Evolutionary conservation across 2,888 invertebrate genomes (phyloP).

Genomic region (Rotaria socialis): DNA sequence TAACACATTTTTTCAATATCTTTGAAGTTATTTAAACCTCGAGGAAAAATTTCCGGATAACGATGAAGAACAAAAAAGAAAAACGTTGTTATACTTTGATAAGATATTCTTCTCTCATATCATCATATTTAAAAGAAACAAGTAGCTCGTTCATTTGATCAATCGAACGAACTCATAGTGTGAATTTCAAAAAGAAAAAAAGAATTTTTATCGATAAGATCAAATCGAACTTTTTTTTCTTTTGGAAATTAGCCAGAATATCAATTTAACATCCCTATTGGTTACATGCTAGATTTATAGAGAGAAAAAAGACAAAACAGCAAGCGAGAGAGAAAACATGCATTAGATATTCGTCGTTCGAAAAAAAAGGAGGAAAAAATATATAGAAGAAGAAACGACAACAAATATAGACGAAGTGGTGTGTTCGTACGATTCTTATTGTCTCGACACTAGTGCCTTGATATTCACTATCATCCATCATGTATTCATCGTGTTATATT

Average conservation of each 20-base stretch:
- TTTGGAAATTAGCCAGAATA: conserved; percentile 13
- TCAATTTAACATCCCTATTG: conserved; percentile 15
- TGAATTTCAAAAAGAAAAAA: conserved; percentile 1
- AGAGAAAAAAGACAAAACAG: background rate
- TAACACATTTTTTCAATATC: background rate
- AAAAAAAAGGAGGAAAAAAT: conserved; percentile 3
- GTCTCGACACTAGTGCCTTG: conserved; percentile 4
- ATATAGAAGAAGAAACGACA: background rate
- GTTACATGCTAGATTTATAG: background rate
- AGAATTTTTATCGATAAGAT: background rate
- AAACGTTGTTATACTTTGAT: background rate
- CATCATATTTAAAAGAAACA: background rate
- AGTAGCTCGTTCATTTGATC: conserved; percentile 23
- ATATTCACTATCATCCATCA: background rate
- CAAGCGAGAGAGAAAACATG: background rate
- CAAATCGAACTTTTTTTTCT: background rate
- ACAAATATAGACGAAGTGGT: conserved; percentile 21
- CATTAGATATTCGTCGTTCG: conserved; percentile 5
- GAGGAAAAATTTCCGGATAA: conserved; percentile 9
- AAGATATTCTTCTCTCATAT: conserved; percentile 11
- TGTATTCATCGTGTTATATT: background rate
- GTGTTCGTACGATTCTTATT: conserved; percentile 22
- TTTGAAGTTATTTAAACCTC: background rate
- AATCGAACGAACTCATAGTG: conserved; percentile 11
- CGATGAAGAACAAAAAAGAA: background rate